A percentile compares a stretch with the other conserved stretches of the same genome.
Evolutionary conservation across 2,888 invertebrate genomes (phyloP).

Genomic region (Leucophenga montana): DNA sequence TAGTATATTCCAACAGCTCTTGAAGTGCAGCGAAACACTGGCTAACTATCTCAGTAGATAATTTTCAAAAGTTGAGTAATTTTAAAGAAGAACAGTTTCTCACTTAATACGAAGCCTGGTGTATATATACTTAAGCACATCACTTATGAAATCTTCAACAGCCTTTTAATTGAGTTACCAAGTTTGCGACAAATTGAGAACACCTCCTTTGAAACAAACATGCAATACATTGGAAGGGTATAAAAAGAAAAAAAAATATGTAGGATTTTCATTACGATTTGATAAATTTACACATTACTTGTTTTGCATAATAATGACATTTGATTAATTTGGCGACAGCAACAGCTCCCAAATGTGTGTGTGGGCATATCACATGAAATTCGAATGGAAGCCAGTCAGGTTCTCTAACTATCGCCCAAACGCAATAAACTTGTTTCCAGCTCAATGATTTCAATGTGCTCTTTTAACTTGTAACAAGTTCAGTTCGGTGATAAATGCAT

Average conservation of each 20-base stretch:
- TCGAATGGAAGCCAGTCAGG: constrained; percentile 29
- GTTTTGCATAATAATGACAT: constrained; percentile 61
- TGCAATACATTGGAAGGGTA: constrained; percentile 44
- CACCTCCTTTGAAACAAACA: constrained; percentile 31
- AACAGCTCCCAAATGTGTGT: neutral
- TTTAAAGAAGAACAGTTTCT: no score
- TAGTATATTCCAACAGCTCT: no score
- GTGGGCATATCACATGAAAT: constrained; percentile 46
- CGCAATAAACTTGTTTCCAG: neutral
- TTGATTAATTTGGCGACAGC: constrained; percentile 61
- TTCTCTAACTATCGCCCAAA: neutral
- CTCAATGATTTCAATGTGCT: neutral
- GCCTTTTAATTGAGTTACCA: no score
- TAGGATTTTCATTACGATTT: constrained; percentile 3
- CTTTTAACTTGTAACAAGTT: constrained; percentile 10
- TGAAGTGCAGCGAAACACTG: no score
- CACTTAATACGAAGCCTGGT: no score
- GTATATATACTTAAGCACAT: no score
- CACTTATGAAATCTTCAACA: no score
- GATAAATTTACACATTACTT: constrained; percentile 16
- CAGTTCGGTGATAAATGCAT: neutral
- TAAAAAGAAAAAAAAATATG: constrained; percentile 11
- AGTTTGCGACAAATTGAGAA: constrained; percentile 46
- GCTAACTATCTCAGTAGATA: no score
- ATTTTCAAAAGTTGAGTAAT: no score